Evolutionary conservation across 2,797 vertebrate genomes (phyloP).

Genomic region (Enteromius argenteus): DNA sequence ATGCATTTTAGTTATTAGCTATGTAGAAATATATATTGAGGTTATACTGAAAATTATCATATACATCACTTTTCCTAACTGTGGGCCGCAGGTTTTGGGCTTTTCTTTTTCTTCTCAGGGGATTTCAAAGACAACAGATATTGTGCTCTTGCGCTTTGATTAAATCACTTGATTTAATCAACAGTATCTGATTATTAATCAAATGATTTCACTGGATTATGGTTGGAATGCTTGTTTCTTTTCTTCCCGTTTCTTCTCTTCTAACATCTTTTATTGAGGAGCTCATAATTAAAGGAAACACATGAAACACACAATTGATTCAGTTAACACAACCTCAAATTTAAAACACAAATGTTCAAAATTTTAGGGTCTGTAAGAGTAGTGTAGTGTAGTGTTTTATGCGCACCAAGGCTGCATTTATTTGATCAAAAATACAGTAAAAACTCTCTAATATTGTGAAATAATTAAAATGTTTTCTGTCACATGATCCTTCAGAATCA

Average conservation of each 20-base stretch:
- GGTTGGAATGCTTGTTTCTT: not conserved
- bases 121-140: not conserved
- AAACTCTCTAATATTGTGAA: not conserved
- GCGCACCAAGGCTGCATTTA: not conserved
- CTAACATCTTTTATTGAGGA: not conserved
- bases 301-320: not conserved
- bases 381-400: no score
- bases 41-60: not conserved
- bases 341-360: not conserved
- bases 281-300: not conserved
- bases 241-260: not conserved
- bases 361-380: not conserved
- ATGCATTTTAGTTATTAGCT: not conserved
- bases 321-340: not conserved
- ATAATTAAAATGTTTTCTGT: not conserved
- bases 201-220: not conserved
- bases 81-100: not conserved
- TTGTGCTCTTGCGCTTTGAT: slow-evolving; percentile 7
- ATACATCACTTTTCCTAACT: not conserved
- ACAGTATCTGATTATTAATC: slow-evolving; percentile 17
- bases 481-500: not conserved
- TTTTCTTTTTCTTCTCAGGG: slow-evolving; percentile 12
- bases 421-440: not conserved
- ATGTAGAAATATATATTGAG: no score
- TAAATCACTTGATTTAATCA: slow-evolving; percentile 12